A percentile compares a stretch with the other conserved stretches of the same genome.
Evolutionary conservation across 1,140 invertebrate species (phyloP).

Genomic region (Thalassaphorura encarpata): DNA sequence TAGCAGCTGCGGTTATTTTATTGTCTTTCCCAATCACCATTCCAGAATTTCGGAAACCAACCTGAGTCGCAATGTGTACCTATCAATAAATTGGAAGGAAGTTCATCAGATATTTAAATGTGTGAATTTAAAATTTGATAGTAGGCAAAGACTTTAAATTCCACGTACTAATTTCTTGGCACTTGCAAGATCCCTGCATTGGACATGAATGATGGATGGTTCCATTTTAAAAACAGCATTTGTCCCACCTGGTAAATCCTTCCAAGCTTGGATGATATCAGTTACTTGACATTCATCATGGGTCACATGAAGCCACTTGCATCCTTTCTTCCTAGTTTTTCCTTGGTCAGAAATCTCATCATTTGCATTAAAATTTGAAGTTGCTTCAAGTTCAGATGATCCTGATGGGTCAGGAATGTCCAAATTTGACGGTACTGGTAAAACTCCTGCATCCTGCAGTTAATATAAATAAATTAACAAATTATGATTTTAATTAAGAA

Average conservation of each 20-base stretch:
- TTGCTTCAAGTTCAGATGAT: no score
- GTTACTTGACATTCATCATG: conserved; percentile 36
- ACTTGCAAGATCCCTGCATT: conserved; percentile 38
- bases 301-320: conserved; percentile 41
- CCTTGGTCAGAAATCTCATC: no score
- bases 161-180: conserved; percentile 38
- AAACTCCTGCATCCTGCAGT: no score
- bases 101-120: not conserved
- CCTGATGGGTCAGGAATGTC: no score
- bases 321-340: conserved; percentile 46
- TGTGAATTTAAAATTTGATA: not conserved
- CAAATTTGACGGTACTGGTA: no score
- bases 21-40: conserved; percentile 43
- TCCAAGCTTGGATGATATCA: conserved; percentile 33
- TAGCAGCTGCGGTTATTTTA: conserved; percentile 42
- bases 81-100: conserved; percentile 19
- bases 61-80: conserved; percentile 40
- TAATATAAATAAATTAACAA: no score
- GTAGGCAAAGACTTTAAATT: not conserved
- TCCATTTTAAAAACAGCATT: conserved; percentile 44
- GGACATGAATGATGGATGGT: conserved; percentile 46
- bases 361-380: no score
- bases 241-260: conserved; percentile 9
- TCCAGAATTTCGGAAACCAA: conserved; percentile 47
- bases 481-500: no score